These are phyloP conservation scores for Beaufortia kweichowensis DNA, from an alignment of 2,113 vertebrate species.

Conservation along the genomic window DNA sequence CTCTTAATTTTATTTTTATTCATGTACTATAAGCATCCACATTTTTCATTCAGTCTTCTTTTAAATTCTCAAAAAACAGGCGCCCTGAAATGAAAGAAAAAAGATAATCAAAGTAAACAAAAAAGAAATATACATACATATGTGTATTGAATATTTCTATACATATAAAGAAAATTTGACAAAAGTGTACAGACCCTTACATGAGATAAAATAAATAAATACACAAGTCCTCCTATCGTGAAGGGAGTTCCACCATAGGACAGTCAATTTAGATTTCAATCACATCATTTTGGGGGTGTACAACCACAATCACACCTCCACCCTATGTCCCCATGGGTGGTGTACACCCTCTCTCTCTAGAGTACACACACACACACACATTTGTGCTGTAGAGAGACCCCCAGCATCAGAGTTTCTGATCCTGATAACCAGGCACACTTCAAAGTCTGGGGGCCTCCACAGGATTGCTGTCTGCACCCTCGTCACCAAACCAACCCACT, in stretches of 20 bases:
- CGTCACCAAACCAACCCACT: slow-evolving; percentile 64
- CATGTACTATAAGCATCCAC: neutral
- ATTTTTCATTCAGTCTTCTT: neutral
- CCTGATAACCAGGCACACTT: neutral
- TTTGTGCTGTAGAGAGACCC: neutral
- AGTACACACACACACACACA: slow-evolving; percentile 7
- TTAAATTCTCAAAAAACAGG: neutral
- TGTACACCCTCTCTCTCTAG: slow-evolving; percentile 8
- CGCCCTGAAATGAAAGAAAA: slow-evolving; percentile 10
- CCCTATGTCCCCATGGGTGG: slow-evolving; percentile 36
- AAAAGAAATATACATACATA: neutral
- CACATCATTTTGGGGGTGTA: slow-evolving; percentile 23
- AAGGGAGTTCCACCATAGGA: neutral
- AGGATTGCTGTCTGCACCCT: slow-evolving; percentile 62
- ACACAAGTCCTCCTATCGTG: neutral
- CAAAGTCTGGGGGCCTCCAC: slow-evolving; percentile 31
- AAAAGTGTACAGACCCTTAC: neutral
- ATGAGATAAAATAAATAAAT: neutral
- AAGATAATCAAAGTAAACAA: neutral
- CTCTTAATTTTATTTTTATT: no score
- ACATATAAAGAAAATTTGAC: neutral
- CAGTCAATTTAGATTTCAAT: slow-evolving; percentile 17
- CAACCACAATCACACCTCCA: slow-evolving; percentile 35
- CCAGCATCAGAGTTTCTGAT: neutral
- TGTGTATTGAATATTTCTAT: no score